Conservation (phyloP, 2,113 vertebrate genomes). For the Naja naja region DNA sequence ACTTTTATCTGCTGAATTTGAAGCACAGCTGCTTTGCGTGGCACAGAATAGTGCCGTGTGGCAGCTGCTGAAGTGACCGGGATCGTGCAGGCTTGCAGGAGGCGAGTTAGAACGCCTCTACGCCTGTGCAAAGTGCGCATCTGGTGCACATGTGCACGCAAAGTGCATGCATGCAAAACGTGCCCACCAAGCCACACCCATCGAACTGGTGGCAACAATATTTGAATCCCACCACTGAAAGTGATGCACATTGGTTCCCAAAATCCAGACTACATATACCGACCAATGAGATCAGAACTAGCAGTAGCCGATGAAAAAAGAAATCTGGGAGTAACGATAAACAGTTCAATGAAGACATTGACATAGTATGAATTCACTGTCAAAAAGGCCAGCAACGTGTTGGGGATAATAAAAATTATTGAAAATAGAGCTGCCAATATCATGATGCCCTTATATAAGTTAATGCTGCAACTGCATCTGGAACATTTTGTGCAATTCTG, state of each 20-base stretch:
- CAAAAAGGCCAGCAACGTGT: background rate
- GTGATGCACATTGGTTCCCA: background rate
- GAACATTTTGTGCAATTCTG: background rate
- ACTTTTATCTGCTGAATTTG: no score
- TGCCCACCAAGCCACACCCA: no score
- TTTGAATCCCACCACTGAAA: no score
- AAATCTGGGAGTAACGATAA: background rate
- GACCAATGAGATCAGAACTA: background rate
- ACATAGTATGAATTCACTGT: background rate
- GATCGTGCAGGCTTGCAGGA: no score
- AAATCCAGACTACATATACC: background rate
- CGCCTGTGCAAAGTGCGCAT: no score
- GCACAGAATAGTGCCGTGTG: accelerated
- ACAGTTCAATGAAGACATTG: background rate
- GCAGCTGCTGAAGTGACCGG: no score
- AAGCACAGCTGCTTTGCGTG: no score
- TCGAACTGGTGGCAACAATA: no score
- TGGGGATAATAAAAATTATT: background rate
- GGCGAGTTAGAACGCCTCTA: no score
- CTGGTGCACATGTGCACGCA: no score
- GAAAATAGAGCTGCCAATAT: background rate
- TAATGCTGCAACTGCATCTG: background rate
- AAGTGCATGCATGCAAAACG: no score
- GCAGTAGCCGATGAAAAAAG: background rate
- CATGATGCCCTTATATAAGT: background rate